Evolutionary conservation across 2,797 vertebrate species (phyloP), one percentile per base, ranked within the genome.

Genomic region (Phylloscopus collybita): DNA sequence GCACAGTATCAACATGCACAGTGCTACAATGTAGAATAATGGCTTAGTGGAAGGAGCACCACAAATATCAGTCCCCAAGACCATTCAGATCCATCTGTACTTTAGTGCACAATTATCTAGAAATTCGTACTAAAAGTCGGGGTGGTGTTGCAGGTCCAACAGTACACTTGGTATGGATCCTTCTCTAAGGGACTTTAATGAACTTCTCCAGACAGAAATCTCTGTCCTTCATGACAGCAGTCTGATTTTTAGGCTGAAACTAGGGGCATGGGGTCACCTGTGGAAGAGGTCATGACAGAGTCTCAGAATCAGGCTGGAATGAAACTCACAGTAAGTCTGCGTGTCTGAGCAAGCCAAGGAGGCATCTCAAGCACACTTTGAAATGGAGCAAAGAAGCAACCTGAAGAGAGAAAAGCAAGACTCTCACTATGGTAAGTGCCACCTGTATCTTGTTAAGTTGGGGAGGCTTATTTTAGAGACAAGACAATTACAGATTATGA

Each of bases 1-100:
- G 14, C 30, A 44, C 4, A 1, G 20, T 66, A 21, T 36, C 0
- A 0, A 13, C 19, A 23, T 64, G n/a, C 21, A 38, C 2, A 1
- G 4, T 86, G 38, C 78, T 86, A 11, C 42, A 50, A 23, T 14
- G 15, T 2, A n/a, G 45, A 12, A 53, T 79, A 67, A 18, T 44
- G 42, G 20, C 72, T 85, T 61, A 47, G 16, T 65, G 51, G 45
- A 80, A 95, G 54, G 7, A 79, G 10, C 9, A 26, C 8, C n/a
- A 80, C 49, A 82, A 70, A 51, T 76, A n/a, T 6, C 25, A 30
- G n/a, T 40, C 29, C 40, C 30, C 30, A 30, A 40, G 62, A 57
- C 42, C 23, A 36, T 54, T 36, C 32, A 47, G 12, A 20, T 71
- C 40, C 34, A 59, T 5, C 20, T 66, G 12, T 66, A 22, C 8